These are phyloP conservation scores for Pocillopora verrucosa DNA, from an alignment of 64 coral and sea anemone genomes.

Conservation along the genomic window DNA sequence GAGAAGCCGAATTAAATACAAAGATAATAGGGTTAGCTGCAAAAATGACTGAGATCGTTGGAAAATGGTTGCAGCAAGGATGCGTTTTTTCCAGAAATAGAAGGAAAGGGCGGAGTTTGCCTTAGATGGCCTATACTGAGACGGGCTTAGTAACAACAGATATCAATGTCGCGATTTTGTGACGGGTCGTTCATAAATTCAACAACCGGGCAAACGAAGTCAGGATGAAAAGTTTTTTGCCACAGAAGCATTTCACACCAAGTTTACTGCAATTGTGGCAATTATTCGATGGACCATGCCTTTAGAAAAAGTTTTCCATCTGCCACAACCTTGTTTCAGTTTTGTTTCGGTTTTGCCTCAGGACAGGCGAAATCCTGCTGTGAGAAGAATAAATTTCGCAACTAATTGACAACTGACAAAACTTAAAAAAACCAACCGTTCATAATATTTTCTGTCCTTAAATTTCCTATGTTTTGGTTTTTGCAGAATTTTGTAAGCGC, in stretches of 20 bases:
- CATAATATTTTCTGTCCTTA: background rate
- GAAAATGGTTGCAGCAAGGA: background rate
- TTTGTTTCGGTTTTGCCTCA: no score
- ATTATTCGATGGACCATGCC: no score
- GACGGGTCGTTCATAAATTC: background rate
- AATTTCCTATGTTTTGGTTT: no score
- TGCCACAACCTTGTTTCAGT: no score
- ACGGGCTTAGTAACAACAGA: background rate
- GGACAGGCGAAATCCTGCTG: no score
- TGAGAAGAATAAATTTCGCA: background rate
- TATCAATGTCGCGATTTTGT: background rate
- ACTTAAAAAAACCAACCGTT: background rate
- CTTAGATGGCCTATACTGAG: background rate
- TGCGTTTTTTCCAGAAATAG: background rate
- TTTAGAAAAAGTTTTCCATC: no score
- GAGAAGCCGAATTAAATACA: background rate
- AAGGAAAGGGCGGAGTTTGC: conserved; percentile 1
- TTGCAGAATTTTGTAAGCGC: no score
- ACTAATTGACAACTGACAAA: background rate
- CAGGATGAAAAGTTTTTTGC: background rate
- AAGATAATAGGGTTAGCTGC: background rate
- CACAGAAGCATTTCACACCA: no score
- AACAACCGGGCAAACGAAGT: background rate
- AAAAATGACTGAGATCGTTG: background rate
- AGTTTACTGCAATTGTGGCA: no score